Evolutionary conservation across 2,797 vertebrate genomes (phyloP), one percentile per base, ranked within the genome.

Genomic region (Phataginus tetradactyla): DNA sequence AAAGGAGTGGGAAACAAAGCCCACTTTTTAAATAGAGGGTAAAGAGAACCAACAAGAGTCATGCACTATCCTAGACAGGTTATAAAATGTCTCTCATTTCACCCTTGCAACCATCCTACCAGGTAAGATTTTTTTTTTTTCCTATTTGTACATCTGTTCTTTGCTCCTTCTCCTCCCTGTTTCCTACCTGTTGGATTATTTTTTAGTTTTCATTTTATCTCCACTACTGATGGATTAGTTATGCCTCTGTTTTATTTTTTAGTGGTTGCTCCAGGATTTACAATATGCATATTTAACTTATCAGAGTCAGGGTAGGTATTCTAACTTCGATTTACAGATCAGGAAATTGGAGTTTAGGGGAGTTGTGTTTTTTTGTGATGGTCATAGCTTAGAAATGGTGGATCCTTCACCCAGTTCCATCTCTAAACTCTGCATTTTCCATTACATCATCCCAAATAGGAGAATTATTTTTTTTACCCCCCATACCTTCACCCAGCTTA

Each of bases 341-440:
- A 84, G 89, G 69, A 96, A 92, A 72, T 59, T 42, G 17, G 57
- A 90, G 89, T 79, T 89, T 17, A 78, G 75, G 21, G 14, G 32
- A 78, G 53, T 42, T 74, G 69, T 69, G 5, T 71, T 84, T 49
- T 71, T 96, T 74, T 39, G 3, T 71, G 66, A 61, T 21, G 9
- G 68, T 59, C n/a, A 78, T 10, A 83, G 63, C 34, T 86, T 85
- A 80, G 34, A 86, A 59, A 81, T 66, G 27, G 64, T 11, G 17
- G 34, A 23, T 42, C 20, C 66, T 96, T 86, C 20, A 29, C 42
- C 63, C 20, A n/a, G 45, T 72, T 90, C 49, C 80, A 5, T 42
- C 53, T 86, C 57, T 21, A 39, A 90, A 91, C 45, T 92, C 78
- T 92, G 87, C 79, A 57, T 89, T 86, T 94, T 86, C 71, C 7